Evolutionary conservation across 2,888 invertebrate genomes (phyloP), one percentile per base, ranked within the genome.

Genomic region (Himalopsyche anomala): DNA sequence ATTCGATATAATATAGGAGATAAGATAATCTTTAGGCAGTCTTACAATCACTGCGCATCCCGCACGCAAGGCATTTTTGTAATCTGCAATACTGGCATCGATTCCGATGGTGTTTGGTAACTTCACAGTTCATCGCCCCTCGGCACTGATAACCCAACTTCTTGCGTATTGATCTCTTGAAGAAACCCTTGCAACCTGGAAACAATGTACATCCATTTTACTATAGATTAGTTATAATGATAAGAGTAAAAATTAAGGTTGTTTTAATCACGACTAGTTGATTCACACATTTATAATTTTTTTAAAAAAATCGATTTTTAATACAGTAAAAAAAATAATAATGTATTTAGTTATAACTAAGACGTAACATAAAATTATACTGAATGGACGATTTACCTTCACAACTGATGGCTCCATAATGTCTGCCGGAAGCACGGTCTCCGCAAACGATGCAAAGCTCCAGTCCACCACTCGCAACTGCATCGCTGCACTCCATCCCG

Each of bases 41-140:
- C 96, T 96, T 96, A 99, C 99, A 99, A 95, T 99, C 99, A 94
- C 98, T 98, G 92, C 99, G 94, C 99, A 99, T 99, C 90, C 99
- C 99, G 94, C 98, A 98, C 69, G 97, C 96, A 85, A 99, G 95
- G 91, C 99, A 99, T 94, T 99, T 99, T 93, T 99, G 98, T 89
- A 99, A 95, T 82, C 99, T 95, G 92, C 99, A 99, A 94, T 98
- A 99, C 94, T 99, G 99, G 92, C 99, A 99, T 86, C 99, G 95
- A 94, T 99, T 99, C 88, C 99, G 95, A 91, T 99, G 99, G 91
- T 99, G 98, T 92, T 99, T 99, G 85, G 98, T 99, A 89, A 99
- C 99, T 92, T 99, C 98, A 91, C 99, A 99, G 92, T 98, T 98
- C 94, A 98, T 98, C 90, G 95, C 96, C 85, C 99, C 99, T 4